Evolutionary conservation across 2,888 invertebrate genomes (phyloP), one percentile per base, ranked within the genome.

Genomic region (Limenitis camilla): DNA sequence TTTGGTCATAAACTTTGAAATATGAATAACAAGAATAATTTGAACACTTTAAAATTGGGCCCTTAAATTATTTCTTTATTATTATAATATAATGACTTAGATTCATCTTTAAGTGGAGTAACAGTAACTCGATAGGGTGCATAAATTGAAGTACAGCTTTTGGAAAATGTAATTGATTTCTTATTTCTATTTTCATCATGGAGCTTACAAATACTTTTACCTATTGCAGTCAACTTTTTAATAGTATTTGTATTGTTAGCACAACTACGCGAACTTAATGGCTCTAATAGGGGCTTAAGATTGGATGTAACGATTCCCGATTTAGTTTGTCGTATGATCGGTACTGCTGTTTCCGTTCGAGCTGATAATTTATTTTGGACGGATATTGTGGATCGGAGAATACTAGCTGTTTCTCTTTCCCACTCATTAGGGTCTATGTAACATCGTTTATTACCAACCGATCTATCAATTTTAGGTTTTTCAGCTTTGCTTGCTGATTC

Each of bases 321-420:
- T 68, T 82, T 86, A 27, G 76, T 70, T 65, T 80, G 76, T 57
- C 81, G 72, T 42, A 75, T 41, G 42, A 50, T 48, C 7, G 76
- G 68, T 28, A 68, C 56, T 48, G 66, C 52, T 9, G 69, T 61
- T 51, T 84, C 84, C n/a, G 69, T 60, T 61, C 74, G 77, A 61
- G 67, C 61, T 39, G 58, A 39, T 40, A 74, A 61, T 75, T 84
- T 85, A 57, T 84, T 84, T 55, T 85, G 84, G 48, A 87, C 81
- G 5, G 86, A 85, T 65, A 87, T 79, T 4, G 86, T 86, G 4
- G 85, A 74, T 35, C 86, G 77, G 27, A 83, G 74, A 51, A 90
- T 89, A 72, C 89, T 90, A 60, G 88, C 88, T 36, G 89, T 90
- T 65, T 89, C 88, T 48, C 85, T 81, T 70, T 90, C 89, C 89